Evolutionary conservation across 2,888 invertebrate genomes (phyloP).

Genomic region (Dusona sp.): DNA sequence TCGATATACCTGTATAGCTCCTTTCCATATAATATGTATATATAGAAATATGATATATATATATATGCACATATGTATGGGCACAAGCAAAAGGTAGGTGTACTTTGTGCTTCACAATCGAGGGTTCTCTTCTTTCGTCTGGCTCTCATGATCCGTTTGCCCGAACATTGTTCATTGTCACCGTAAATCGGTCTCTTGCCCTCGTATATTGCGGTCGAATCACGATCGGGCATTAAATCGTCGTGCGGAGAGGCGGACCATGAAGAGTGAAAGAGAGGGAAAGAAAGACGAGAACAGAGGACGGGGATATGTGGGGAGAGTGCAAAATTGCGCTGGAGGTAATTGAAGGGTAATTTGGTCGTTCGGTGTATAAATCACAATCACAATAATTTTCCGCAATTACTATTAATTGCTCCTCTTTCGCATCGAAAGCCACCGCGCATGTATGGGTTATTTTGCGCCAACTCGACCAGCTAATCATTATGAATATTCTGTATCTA

Average conservation of each 20-base stretch:
- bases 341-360: slow-evolving; percentile 77
- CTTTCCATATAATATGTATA: background rate
- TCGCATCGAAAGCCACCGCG: slow-evolving; percentile 25
- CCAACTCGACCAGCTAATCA: slow-evolving; percentile 5
- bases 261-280: slow-evolving; percentile 11
- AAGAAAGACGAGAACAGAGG: slow-evolving; percentile 24
- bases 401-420: slow-evolving; percentile 74
- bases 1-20: background rate
- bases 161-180: slow-evolving; percentile 65
- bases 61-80: background rate
- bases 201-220: slow-evolving; percentile 61
- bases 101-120: slow-evolving; percentile 40
- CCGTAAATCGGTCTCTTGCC: slow-evolving; percentile 66
- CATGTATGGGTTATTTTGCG: slow-evolving; percentile 8
- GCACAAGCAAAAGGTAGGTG: slow-evolving; percentile 7
- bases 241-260: slow-evolving; percentile 44
- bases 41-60: background rate
- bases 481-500: background rate
- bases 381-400: slow-evolving; percentile 77
- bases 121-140: slow-evolving; percentile 36
- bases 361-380: slow-evolving; percentile 77
- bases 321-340: slow-evolving; percentile 70
- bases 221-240: slow-evolving; percentile 66
- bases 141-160: slow-evolving; percentile 40
- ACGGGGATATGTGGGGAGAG: slow-evolving; percentile 54